Conservation (phyloP, 2,797 vertebrate genomes). For the Orientallactaga sibirica region DNA sequence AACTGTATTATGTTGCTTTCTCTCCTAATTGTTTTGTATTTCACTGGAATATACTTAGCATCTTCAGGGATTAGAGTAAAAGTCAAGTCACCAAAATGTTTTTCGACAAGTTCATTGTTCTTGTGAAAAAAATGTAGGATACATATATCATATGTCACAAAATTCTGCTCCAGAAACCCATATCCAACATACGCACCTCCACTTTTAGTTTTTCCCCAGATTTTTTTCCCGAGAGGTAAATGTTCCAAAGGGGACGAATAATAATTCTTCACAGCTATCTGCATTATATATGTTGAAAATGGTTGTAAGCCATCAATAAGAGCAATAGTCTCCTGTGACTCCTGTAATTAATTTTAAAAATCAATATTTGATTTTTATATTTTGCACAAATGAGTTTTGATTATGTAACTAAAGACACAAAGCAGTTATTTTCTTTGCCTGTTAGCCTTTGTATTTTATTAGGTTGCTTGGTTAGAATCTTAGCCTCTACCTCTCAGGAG, state of each 20-base stretch:
- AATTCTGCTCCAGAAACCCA: not conserved
- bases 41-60: not conserved
- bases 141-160: not conserved
- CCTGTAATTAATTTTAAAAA: conserved; percentile 80
- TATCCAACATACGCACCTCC: conserved; percentile 72
- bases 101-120: not conserved
- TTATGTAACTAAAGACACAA: conserved; percentile 10
- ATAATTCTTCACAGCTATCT: conserved; percentile 85
- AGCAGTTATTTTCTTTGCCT: not conserved
- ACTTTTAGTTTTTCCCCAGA: conserved; percentile 83
- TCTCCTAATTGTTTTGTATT: not conserved
- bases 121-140: not conserved
- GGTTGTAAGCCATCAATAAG: conserved; percentile 84
- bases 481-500: not conserved
- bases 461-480: not conserved
- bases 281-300: conserved; percentile 86
- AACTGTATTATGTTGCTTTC: not conserved
- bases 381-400: conserved; percentile 38
- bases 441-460: not conserved
- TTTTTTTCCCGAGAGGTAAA: conserved; percentile 70
- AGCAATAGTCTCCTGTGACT: conserved; percentile 82
- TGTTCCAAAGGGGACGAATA: conserved; percentile 83
- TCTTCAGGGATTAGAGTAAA: not conserved
- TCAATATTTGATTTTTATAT: conserved; percentile 27
- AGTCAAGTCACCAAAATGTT: not conserved